Conservation (phyloP, 2,113 vertebrate genomes). For the Beaufortia kweichowensis region DNA sequence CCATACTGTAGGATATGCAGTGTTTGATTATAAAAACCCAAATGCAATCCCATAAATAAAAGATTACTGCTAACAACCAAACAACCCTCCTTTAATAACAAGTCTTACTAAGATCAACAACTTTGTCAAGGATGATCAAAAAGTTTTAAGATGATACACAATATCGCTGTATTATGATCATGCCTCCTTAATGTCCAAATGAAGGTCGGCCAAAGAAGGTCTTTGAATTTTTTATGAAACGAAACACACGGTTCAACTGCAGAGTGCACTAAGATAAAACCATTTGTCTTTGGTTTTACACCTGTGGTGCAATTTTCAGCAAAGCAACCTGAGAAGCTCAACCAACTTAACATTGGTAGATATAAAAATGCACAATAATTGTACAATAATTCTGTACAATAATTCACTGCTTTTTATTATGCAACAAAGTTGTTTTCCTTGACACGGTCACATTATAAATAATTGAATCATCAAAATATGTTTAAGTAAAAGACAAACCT, state of each 20-base stretch:
- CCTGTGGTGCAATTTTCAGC: background rate
- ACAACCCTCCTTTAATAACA: background rate
- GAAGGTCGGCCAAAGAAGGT: background rate
- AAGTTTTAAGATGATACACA: too few relatives aligned
- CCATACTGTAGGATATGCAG: too few relatives aligned
- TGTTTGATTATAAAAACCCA: background rate
- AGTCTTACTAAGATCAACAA: too few relatives aligned
- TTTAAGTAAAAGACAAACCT: too few relatives aligned
- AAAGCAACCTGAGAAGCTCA: background rate
- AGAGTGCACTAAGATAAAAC: background rate
- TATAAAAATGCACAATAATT: background rate
- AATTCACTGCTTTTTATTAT: too few relatives aligned
- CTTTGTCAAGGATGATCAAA: background rate
- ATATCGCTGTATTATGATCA: background rate
- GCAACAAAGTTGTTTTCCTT: too few relatives aligned
- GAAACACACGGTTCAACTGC: background rate
- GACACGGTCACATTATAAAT: too few relatives aligned
- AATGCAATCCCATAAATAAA: too few relatives aligned
- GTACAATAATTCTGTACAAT: too few relatives aligned
- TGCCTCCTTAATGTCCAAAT: background rate
- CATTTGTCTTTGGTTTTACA: background rate
- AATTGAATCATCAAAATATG: too few relatives aligned
- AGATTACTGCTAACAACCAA: background rate
- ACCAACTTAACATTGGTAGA: background rate
- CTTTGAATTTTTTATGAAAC: background rate